Conservation (phyloP, 2,888 invertebrate genomes). For the Trissolcus japonicus region DNA sequence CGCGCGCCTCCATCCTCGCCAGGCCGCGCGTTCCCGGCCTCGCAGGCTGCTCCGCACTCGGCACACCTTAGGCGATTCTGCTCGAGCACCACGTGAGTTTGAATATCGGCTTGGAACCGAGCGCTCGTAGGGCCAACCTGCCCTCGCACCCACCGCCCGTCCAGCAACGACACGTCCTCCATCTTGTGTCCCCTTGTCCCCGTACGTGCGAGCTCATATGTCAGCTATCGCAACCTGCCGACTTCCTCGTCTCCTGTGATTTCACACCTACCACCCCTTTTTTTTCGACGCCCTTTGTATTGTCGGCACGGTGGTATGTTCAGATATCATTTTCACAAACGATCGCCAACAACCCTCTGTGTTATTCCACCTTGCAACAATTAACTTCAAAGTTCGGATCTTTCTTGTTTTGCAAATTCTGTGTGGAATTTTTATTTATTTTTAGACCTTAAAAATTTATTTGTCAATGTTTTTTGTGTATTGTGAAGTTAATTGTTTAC, state of each 20-base stretch:
- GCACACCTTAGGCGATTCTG: neutral
- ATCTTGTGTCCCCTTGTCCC: constrained; percentile 73
- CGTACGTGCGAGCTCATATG: constrained; percentile 68
- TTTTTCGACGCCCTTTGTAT: too few species aligned
- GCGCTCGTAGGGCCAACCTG: neutral
- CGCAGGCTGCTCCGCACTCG: neutral
- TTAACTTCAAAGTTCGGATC: too few species aligned
- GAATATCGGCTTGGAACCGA: neutral
- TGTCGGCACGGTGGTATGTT: neutral
- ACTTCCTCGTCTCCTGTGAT: neutral
- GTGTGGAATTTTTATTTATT: too few species aligned
- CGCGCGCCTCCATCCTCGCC: neutral
- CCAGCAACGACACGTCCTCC: constrained; percentile 60
- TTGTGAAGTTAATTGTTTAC: too few species aligned
- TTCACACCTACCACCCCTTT: too few species aligned
- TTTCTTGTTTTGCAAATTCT: too few species aligned
- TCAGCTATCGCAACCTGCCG: constrained; percentile 57
- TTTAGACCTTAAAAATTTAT: too few species aligned
- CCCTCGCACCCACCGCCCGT: neutral
- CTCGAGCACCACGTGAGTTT: constrained; percentile 50
- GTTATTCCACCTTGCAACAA: too few species aligned
- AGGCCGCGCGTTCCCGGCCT: constrained; percentile 20
- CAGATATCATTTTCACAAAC: too few species aligned
- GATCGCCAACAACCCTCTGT: too few species aligned
- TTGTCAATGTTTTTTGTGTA: too few species aligned